Conservation (phyloP, 2,888 invertebrate genomes). For the Miltochrista miniata region DNA sequence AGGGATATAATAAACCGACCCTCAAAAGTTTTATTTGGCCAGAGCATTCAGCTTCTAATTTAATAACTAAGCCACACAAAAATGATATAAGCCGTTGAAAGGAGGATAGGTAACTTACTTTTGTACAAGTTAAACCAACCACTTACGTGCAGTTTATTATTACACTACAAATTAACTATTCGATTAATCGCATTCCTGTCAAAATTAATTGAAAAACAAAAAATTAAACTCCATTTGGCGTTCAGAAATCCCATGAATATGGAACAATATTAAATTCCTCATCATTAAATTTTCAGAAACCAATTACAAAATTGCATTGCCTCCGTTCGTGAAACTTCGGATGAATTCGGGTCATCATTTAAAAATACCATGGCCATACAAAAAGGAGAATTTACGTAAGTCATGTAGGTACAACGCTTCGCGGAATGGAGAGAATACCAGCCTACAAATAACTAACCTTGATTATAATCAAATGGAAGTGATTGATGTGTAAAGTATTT, state of each 20-base stretch:
- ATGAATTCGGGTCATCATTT: not conserved
- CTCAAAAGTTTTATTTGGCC: no score
- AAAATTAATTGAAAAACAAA: not conserved
- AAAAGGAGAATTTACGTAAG: constrained; percentile 49
- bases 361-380: constrained; percentile 25
- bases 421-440: constrained; percentile 43
- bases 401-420: constrained; percentile 44
- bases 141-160: no score
- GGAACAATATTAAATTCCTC: not conserved
- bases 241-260: not conserved
- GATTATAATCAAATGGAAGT: not conserved
- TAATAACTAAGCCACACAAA: no score
- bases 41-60: no score
- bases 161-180: not conserved
- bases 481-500: not conserved
- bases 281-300: constrained; percentile 13
- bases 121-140: no score
- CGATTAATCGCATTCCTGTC: not conserved
- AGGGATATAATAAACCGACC: no score
- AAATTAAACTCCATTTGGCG: not conserved
- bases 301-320: constrained; percentile 10
- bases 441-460: constrained; percentile 41
- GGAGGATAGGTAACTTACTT: no score
- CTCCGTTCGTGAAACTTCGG: not conserved
- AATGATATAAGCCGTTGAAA: no score